Base-by-base conservation (phyloP, 2,113 vertebrate genomes). In the Rhinichthys klamathensis region DNA sequence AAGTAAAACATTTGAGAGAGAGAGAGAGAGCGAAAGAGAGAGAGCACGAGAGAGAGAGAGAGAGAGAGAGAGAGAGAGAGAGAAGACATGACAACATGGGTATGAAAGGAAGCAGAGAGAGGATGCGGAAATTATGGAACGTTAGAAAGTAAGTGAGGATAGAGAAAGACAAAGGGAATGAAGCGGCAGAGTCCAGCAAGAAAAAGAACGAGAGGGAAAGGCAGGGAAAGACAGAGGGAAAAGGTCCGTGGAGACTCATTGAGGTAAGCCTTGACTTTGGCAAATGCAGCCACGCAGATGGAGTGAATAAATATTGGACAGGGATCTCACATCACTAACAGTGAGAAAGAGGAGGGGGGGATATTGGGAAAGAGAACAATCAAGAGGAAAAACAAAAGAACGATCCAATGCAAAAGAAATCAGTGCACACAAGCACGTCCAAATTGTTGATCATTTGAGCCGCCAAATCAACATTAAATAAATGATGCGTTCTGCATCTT, bases 241-340 rank as follows among this genome's bases (percentile, higher is more conserved):
- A 49, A 84, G 56, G 69, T 61, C 87, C 79, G 13, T 16, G 70
- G 87, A 84, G 81, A 73, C 69, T 80, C 76, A 70, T 84, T 61
- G 78, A 84, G 77, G 85, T 72, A 69, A 56, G 77, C 84, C 84
- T 82, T 81, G 87, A 86, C 70, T 88, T 69, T 85, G 84, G 84
- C 84, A 83, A 70, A 75, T n/a, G 32, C 60, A 77, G 73, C 60
- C 30, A 72, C 18, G 41, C 70, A 84, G 82, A 88, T 86, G 77
- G 82, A 88, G 82, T 51, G 69, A 88, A 84, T 88, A 84, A 70
- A 86, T 72, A 77, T 80, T 86, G 82, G 76, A 86, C 38, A 82
- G 85, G 23, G 77, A 84, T 83, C 84, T 83, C 21, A 63, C 60
- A 72, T 76, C 51, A 79, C 74, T 61, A 58, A 60, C 13, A 41